Base-by-base conservation (phyloP, 2,797 vertebrate species). In the Betta splendens region DNA sequence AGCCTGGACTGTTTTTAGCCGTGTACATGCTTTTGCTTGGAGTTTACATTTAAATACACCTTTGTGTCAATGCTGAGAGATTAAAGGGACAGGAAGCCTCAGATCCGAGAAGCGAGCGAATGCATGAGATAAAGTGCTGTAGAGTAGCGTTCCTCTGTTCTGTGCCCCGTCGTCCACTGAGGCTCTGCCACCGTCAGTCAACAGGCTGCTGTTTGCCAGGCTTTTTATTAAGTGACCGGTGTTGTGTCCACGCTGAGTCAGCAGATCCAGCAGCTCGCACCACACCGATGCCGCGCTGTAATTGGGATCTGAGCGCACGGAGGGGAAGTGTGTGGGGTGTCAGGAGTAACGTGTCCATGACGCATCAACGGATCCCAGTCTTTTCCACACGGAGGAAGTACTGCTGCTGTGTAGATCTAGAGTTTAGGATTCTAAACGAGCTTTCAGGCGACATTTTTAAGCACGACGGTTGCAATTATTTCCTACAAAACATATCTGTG, bases 121-220 rank as follows among this genome's bases (percentile, higher is more conserved):
- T 38, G 22, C n/a, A 39, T 22, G 6, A 20, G 21, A 31, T n/a
- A 35, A 25, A 45, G 52, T 11, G 50, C 46, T 48, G n/a, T n/a
- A n/a, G n/a, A n/a, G n/a, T n/a, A n/a, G n/a, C n/a, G n/a, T n/a
- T n/a, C n/a, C n/a, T n/a, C n/a, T n/a, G n/a, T n/a, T n/a, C n/a
- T n/a, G n/a, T n/a, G n/a, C n/a, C n/a, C n/a, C n/a, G n/a, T n/a
- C n/a, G n/a, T 36, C 51, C 23, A 33, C 53, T 37, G 49, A 21
- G 55, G 63, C 73, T 71, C 66, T 76, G 76, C 87, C 74, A 65
- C 75, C 70, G 32, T 81, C 79, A 75, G 80, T 82, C 77, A 83
- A 72, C 77, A 64, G 50, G 1, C 29, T 35, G 51, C 9, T 83
- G 83, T 87, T 84, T 83, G 68, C 81, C 66, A 12, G 37, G 76